These are phyloP conservation scores for Caradrina kadenii DNA, from an alignment of 2,888 invertebrate species.

Conservation along the genomic window DNA sequence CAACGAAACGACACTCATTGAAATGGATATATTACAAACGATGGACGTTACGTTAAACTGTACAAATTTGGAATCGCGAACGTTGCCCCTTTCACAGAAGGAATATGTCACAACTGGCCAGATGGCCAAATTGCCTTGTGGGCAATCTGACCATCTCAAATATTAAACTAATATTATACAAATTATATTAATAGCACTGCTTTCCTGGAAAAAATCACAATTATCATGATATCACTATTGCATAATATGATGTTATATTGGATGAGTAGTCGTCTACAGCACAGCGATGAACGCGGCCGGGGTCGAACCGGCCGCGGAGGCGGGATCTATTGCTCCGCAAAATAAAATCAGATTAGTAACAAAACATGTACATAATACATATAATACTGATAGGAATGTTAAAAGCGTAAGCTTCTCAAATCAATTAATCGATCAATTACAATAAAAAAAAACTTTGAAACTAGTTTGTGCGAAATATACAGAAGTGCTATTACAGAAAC, in stretches of 20 bases:
- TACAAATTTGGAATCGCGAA: slow-evolving; percentile 91
- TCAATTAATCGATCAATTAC: slow-evolving; percentile 86
- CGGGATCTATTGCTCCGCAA: slow-evolving; percentile 75
- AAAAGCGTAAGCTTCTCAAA: slow-evolving; percentile 91
- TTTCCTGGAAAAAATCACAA: slow-evolving; percentile 90
- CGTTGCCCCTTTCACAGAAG: slow-evolving; percentile 96
- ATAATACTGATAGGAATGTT: slow-evolving; percentile 88
- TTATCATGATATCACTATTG: slow-evolving; percentile 85
- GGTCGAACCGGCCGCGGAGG: slow-evolving; percentile 80
- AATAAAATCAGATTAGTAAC: slow-evolving; percentile 88
- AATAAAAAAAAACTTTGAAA: slow-evolving; percentile 89
- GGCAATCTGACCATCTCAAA: slow-evolving; percentile 87
- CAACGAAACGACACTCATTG: slow-evolving; percentile 93
- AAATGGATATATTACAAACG: slow-evolving; percentile 90
- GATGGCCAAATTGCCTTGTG: slow-evolving; percentile 88
- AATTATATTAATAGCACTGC: slow-evolving; percentile 81
- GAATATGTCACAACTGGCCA: slow-evolving; percentile 95
- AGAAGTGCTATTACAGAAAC: slow-evolving; percentile 90
- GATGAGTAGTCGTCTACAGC: slow-evolving; percentile 88
- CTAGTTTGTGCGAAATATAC: slow-evolving; percentile 91
- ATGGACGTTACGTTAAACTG: slow-evolving; percentile 89
- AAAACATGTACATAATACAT: slow-evolving; percentile 90
- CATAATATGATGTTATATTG: slow-evolving; percentile 73
- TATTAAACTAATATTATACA: slow-evolving; percentile 83
- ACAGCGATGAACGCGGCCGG: slow-evolving; percentile 72